Evolutionary conservation across 1,140 invertebrate genomes (phyloP).

Genomic region (Metaphire vulgaris): DNA sequence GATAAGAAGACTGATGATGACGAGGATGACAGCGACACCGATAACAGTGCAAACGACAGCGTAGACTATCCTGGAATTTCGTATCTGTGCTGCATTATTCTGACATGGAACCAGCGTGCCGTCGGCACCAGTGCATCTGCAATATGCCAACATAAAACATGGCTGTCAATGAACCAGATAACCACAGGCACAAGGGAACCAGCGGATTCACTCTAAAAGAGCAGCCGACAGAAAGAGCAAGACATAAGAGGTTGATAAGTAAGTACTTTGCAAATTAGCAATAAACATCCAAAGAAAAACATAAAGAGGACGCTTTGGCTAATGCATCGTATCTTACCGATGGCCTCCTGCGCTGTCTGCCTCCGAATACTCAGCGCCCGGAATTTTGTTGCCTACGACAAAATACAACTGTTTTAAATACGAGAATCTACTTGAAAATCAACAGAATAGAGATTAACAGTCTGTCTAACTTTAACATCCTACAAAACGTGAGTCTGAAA

Average conservation of each 20-base stretch:
- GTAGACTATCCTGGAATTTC: neutral
- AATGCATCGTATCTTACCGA: conserved; percentile 21
- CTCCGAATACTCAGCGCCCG: neutral
- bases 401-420: too few species aligned
- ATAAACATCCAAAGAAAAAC: neutral
- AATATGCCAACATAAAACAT: conserved; percentile 17
- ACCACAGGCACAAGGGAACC: too few species aligned
- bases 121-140: conserved; percentile 13
- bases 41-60: conserved; percentile 35
- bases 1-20: neutral
- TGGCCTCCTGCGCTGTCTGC: conserved; percentile 31
- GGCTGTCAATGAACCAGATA: conserved; percentile 4
- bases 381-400: neutral
- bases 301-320: too few species aligned
- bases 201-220: too few species aligned
- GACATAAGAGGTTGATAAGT: too few species aligned
- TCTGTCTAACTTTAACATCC: too few species aligned
- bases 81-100: neutral
- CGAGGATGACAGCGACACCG: conserved; percentile 19
- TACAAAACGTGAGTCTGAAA: too few species aligned
- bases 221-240: too few species aligned
- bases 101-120: conserved; percentile 27
- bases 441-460: too few species aligned
- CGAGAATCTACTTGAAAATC: too few species aligned
- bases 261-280: neutral